phyloP scores from a whole-genome alignment of 2,888 invertebrate genomes.

The Stenchaetothrips biformis region DNA sequence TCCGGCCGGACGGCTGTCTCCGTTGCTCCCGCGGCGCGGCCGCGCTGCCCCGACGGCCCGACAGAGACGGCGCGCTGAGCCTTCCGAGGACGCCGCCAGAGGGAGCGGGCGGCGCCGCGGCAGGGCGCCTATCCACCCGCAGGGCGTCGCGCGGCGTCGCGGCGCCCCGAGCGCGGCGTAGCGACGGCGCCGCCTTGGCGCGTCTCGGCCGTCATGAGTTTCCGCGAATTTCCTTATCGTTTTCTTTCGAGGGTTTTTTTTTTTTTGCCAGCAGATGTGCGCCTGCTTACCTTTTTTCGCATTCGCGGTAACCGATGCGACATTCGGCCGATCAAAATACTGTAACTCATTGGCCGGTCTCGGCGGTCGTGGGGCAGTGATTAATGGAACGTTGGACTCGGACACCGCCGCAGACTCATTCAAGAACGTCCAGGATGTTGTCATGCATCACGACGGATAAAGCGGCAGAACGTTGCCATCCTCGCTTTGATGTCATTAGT shows the following conservation, averaged over 20 bases:
- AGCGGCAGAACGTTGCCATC: background rate
- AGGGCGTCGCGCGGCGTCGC: background rate
- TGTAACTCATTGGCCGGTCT: too few species aligned
- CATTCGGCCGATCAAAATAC: too few species aligned
- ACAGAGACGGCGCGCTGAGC: background rate
- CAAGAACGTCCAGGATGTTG: background rate
- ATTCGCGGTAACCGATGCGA: too few species aligned
- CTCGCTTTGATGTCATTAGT: background rate
- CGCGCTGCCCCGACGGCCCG: too few species aligned
- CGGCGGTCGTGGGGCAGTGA: background rate
- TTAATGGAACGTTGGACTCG: background rate
- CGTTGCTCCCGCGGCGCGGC: background rate
- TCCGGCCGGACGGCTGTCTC: background rate
- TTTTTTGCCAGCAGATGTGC: too few species aligned
- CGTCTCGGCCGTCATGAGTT: background rate
- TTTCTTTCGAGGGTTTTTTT: too few species aligned
- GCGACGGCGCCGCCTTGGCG: background rate
- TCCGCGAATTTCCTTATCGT: background rate
- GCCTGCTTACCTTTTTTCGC: too few species aligned
- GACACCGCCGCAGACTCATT: background rate
- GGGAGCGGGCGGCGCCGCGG: background rate
- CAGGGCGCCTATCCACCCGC: background rate
- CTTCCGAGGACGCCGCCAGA: background rate
- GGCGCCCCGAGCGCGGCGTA: conserved; percentile 3
- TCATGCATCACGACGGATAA: background rate